Base-by-base conservation (phyloP, 2,113 vertebrate species). In the Stercorarius parasiticus region DNA sequence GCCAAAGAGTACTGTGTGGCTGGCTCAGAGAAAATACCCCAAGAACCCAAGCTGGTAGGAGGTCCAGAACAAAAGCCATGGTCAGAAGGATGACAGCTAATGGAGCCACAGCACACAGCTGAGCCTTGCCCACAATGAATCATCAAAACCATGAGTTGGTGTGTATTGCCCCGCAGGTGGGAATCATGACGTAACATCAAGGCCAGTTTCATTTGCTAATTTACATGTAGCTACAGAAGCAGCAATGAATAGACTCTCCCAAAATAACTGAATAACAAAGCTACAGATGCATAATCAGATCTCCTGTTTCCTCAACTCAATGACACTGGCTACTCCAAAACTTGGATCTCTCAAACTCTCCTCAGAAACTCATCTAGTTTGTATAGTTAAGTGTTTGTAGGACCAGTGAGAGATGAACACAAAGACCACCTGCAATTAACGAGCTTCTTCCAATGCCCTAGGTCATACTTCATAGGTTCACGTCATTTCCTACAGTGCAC, bases 251-350 rank as follows among this genome's bases (percentile, higher is more conserved):
- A 49, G 29, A 36, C 8, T 58, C 1, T 59, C 13, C 38, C 20
- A 56, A 64, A 80, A 73, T 18, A 72, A 40, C 20, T 19, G 13
- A 81, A 43, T 30, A 81, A 42, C 17, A 71, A 56, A 86, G 62
- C 6, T 66, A 83, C 0, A 0, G 4, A 25, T 49, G 8, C 4
- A 16, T 29, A 52, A 45, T 20, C 0, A 0, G 2, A 6, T 47
- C 34, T 88, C 56, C 18, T 38, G 58, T 67, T 49, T 91, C 18
- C 29, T 84, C 6, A 71, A 27, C 45, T 78, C 15, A 4, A 26
- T 19, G 50, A 10, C 42, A 18, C 2, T 62, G 52, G 10, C 10
- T 88, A 20, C 18, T 56, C 40, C 29, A 66, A 76, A 56, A 72
- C 65, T 12, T 47, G 3, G 2, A 15, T 50, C 16, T 85, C 32